These are phyloP conservation scores for Coreius guichenoti DNA, from an alignment of 2,797 vertebrate species.

Conservation along the genomic window DNA sequence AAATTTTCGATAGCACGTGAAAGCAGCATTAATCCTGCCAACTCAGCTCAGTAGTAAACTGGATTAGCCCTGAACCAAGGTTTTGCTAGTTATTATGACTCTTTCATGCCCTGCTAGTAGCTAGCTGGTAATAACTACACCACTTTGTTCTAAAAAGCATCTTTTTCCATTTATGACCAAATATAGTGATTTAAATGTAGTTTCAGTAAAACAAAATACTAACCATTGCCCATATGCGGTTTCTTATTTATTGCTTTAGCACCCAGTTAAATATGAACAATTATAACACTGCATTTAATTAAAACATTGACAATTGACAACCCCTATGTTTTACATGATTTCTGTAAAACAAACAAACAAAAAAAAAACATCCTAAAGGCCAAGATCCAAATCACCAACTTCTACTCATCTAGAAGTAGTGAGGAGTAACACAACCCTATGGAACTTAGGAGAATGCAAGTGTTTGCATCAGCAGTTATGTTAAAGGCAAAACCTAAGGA, in stretches of 20 bases:
- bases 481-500: not conserved
- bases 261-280: not conserved
- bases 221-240: not conserved
- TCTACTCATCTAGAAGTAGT: not conserved
- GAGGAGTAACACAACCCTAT: not conserved
- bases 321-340: not conserved
- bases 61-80: no score
- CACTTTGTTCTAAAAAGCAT: no score
- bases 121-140: no score
- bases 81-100: no score
- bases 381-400: not conserved
- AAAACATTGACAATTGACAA: not conserved
- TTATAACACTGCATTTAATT: not conserved
- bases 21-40: no score
- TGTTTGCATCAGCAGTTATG: conserved; percentile 8
- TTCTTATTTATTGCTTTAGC: not conserved
- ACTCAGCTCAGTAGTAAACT: no score
- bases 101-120: no score
- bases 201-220: not conserved
- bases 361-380: not conserved
- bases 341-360: not conserved
- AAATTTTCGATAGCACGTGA: no score
- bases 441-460: not conserved
- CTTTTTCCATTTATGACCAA: not conserved
- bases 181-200: not conserved